Percentiles rank a stretch among this genome's conserved stretches.
Conservation (phyloP, 1,140 invertebrate genomes). For the Latrodectus geometricus region DNA sequence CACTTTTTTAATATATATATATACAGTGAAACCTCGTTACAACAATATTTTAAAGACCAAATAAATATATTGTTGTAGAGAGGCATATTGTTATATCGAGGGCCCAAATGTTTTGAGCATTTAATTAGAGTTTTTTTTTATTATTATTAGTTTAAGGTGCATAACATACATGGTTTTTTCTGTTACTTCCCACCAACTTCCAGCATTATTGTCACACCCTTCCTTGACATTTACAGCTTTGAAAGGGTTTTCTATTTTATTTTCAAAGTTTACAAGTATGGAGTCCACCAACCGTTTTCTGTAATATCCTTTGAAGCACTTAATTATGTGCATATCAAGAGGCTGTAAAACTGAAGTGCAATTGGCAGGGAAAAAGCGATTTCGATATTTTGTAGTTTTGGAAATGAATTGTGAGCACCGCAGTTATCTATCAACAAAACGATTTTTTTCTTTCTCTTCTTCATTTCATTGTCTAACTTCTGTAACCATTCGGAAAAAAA, state of each 20-base stretch:
- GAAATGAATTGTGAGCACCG: no score
- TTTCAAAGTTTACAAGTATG: slow-evolving; percentile 14
- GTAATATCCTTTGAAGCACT: slow-evolving; percentile 27
- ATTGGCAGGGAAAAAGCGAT: not conserved
- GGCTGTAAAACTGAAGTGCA: not conserved
- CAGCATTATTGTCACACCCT: slow-evolving; percentile 2
- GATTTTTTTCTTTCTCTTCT: no score
- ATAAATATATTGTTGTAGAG: slow-evolving; percentile 8
- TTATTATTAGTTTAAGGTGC: slow-evolving; percentile 8
- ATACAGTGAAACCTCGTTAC: not conserved
- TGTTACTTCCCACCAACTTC: slow-evolving; percentile 9
- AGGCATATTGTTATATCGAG: slow-evolving; percentile 4
- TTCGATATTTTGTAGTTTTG: no score
- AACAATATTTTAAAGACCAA: slow-evolving; percentile 1
- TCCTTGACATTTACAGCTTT: slow-evolving; percentile 17
- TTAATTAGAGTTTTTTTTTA: slow-evolving; percentile 5
- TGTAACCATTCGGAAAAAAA: slow-evolving; percentile 11
- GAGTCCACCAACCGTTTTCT: slow-evolving; percentile 5
- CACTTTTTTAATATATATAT: no score
- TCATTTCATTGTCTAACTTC: no score
- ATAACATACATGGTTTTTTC: slow-evolving; percentile 8
- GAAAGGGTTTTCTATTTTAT: slow-evolving; percentile 17
- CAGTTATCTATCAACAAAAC: no score
- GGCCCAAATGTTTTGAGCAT: not conserved
- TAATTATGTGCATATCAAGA: not conserved